Base-by-base conservation (phyloP, 1,140 invertebrate genomes). In the Meloidogyne floridensis region DNA sequence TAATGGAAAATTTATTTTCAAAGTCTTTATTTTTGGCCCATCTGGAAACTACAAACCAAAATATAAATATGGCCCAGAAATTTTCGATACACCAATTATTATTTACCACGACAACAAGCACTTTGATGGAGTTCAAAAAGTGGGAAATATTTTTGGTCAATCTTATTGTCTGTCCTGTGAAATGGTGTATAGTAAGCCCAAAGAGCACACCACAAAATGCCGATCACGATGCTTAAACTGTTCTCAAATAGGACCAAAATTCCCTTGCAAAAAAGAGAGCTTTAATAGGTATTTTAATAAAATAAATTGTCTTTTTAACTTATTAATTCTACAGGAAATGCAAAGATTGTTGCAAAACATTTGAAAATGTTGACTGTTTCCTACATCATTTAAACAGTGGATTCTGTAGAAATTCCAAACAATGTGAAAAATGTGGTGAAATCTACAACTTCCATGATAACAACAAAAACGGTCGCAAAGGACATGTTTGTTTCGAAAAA, bases 21-120 rank as follows among this genome's bases (percentile, higher is more conserved):
- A 76, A 53, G 75, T 76, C 9, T 76, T 54, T 6, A n/a, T 76
- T n/a, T 76, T 76, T 53, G 75, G 75, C 32, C 3, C 47, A 1
- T 11, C 13, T 10, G 75, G 75, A 5, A 3, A 13, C 13, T 76
- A 76, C n/a, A 2, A 15, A 15, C 43, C 75, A 15, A n/a, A 54
- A 54, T 76, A 51, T 54, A 54, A 76, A 76, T 54, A 54, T 53
- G 75, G 75, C 4, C 75, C 75, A 32, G 75, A 76, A 2, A 76
- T 13, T 4, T 76, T 11, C 3, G 42, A 76, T 4, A 53, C 65
- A 2, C 8, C 20, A 13, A 76, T 76, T 3, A 20, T 65, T 54
- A 59, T 79, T 4, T 79, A 79, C 9, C n/a, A 79, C 15, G 10
- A 73, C 9, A 6, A 75, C 6, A 1, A 42, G 0, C 77, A 79